Evolutionary conservation across 2,113 vertebrate genomes (phyloP).

Genomic region (Pongo pygmaeus): DNA sequence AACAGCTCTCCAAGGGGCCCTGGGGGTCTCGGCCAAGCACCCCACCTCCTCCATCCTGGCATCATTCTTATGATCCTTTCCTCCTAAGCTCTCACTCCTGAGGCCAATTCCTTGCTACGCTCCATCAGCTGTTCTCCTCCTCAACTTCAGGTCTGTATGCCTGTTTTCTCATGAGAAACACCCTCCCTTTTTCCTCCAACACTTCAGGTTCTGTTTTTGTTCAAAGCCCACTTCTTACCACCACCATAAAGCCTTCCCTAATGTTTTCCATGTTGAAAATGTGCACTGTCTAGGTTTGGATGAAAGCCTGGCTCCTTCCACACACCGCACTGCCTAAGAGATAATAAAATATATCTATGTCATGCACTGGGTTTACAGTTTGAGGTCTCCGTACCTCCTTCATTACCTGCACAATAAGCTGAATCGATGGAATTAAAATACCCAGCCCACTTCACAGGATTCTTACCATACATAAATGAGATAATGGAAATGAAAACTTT

Average conservation of each 20-base stretch:
- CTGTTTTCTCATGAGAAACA: background rate
- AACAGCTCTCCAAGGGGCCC: background rate
- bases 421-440: background rate
- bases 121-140: background rate
- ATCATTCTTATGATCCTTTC: background rate
- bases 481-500: background rate
- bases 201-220: background rate
- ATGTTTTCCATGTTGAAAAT: background rate
- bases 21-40: fast-evolving
- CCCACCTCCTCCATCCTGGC: background rate
- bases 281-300: background rate
- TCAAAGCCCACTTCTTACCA: background rate
- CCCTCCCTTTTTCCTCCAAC: background rate
- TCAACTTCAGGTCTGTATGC: background rate
- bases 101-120: background rate
- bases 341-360: background rate
- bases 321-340: background rate
- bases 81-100: background rate
- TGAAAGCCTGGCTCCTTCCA: background rate
- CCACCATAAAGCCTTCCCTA: background rate
- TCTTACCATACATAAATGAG: background rate
- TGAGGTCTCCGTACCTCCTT: background rate
- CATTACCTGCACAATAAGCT: background rate
- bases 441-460: background rate
- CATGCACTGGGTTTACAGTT: background rate